Evolutionary conservation across 2,888 invertebrate species (phyloP), one percentile per base, ranked within the genome.

Genomic region (Tubulanus polymorphus): DNA sequence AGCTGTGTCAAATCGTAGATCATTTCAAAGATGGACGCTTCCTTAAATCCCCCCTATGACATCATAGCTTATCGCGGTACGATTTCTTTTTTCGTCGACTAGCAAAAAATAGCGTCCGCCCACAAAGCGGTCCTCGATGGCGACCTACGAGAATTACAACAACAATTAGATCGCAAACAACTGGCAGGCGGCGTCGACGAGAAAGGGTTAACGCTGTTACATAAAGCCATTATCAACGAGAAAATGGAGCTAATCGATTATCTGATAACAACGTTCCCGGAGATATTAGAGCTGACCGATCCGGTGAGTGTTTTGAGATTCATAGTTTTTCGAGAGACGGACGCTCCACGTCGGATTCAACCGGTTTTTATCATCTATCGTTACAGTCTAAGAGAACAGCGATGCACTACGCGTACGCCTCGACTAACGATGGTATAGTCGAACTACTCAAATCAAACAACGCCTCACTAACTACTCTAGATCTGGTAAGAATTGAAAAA

Each of bases 171-270:
- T 20, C 51, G 59, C 20, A 65, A 63, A 51, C 62, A 63, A 27
- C 41, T 70, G 18, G 64, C 64, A 1, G 15, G 51, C 5, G 64
- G 64, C 18, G 64, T 62, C 46, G 70, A 71, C 52, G 45, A 47
- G n/a, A 48, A 52, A 26, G 70, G 68, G 1, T 61, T 65, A 37
- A 64, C 66, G 30, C 70, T 66, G 3, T 56, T 72, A 30, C 72
- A 72, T 54, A 50, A 67, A 50, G 71, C 72, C 12, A 61, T 71
- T 1, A 54, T 72, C 28, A 56, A 56, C 8, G 65, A 64, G 3
- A 60, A 67, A 25, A 56, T 54, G 29, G 67, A 66, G 15, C 58
- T 65, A 3, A 65, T 63, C 12, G 63, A 65, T 53, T 59, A 65
- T 41, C 58, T 72, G 6, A 57, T 59, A 18, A 50, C 61, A 32